Conservation (phyloP, 1,140 invertebrate genomes). For the Frieseomelitta varia region DNA sequence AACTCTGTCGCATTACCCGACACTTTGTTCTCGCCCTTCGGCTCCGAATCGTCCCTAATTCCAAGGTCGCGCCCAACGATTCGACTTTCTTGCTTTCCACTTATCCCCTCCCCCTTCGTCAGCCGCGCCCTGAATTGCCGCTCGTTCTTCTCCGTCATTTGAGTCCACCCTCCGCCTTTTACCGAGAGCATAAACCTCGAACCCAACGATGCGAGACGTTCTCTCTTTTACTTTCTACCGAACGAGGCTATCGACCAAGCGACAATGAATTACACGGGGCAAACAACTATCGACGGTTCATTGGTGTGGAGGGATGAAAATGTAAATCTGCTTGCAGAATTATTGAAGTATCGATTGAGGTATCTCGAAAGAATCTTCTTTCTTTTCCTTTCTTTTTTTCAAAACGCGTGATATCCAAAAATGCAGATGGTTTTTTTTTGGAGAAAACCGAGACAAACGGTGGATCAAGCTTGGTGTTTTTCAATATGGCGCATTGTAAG, state of each 20-base stretch:
- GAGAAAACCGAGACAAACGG: neutral
- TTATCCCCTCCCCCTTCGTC: conserved; percentile 14
- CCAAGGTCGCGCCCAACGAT: conserved; percentile 60
- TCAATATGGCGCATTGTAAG: neutral
- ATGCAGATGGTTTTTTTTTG: neutral
- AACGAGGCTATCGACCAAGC: neutral
- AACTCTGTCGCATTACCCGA: conserved; percentile 37
- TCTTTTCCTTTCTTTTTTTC: too few relatives aligned
- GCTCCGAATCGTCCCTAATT: conserved; percentile 57
- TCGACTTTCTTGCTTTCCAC: conserved; percentile 66
- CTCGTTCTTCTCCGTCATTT: conserved; percentile 68
- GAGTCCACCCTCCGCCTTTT: conserved; percentile 38
- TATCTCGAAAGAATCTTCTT: neutral
- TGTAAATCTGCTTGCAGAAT: neutral
- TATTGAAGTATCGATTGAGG: neutral
- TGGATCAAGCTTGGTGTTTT: neutral
- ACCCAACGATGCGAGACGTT: conserved; percentile 50
- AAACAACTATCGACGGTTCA: conserved; percentile 1
- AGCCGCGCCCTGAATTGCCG: conserved; percentile 59
- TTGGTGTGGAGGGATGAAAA: too few relatives aligned
- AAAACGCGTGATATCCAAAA: too few relatives aligned
- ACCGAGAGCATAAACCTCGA: conserved; percentile 53
- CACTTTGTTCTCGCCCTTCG: conserved; percentile 42
- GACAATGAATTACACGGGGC: neutral
- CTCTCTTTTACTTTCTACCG: conserved; percentile 49